Evolutionary conservation across 2,888 invertebrate genomes (phyloP).

Genomic region (Spisula solida): DNA sequence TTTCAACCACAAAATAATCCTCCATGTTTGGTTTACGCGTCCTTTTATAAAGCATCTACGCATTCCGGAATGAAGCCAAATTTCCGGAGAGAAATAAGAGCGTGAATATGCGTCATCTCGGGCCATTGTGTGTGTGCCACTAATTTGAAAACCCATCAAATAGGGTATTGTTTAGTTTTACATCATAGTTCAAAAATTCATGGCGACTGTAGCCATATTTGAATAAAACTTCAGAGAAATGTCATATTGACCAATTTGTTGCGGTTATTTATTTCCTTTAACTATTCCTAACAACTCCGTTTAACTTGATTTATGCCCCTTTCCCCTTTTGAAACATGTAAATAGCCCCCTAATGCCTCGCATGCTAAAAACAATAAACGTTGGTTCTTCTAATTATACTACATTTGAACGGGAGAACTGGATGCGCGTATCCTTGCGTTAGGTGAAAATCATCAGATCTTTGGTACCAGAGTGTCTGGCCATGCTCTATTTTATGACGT

Average conservation of each 20-base stretch:
- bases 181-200: conserved; percentile 22
- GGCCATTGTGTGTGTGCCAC: conserved; percentile 1
- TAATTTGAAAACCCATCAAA: conserved; percentile 30
- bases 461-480: conserved; percentile 56
- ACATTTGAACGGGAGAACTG: conserved; percentile 34
- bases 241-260: conserved; percentile 68
- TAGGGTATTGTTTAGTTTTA: conserved; percentile 2
- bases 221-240: conserved; percentile 37
- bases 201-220: conserved; percentile 4
- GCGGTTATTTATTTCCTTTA: conserved; percentile 58
- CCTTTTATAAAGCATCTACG: neutral
- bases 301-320: conserved; percentile 62
- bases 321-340: conserved; percentile 51
- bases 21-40: neutral
- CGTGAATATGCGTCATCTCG: conserved; percentile 2
- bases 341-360: conserved; percentile 48
- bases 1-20: neutral
- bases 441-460: conserved; percentile 50
- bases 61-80: neutral
- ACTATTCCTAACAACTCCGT: conserved; percentile 60
- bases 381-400: conserved; percentile 54
- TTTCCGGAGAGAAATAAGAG: neutral
- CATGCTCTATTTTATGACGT: conserved; percentile 56
- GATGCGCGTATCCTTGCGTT: conserved; percentile 43
- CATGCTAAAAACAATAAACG: conserved; percentile 58